Base-by-base conservation (phyloP, 2,797 vertebrate genomes). In the Megalops cyprinoides region DNA sequence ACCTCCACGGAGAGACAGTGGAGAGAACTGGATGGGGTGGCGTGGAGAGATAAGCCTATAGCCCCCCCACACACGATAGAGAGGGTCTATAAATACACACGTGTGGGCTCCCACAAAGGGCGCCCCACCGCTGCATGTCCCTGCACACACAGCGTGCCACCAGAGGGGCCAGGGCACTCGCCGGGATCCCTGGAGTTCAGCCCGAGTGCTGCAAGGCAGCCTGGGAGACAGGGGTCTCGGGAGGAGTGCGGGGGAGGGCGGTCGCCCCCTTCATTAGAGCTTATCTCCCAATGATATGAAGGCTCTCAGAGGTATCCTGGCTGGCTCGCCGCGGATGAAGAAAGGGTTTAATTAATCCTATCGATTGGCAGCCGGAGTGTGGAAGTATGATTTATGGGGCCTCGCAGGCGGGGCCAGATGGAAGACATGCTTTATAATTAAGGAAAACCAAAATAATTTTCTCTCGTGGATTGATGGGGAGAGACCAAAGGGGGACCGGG, bases 341-440 rank as follows among this genome's bases (percentile, higher is more conserved):
- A 37, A 51, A 23, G 84, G 85, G 84, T 90, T 93, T 94, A 94
- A 95, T 95, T 94, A 95, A 90, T 91, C 87, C 91, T 87, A 95
- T 95, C 91, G 87, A 95, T 95, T 80, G 81, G 62, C 49, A 84
- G 84, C 76, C 79, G 48, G 88, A 87, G 87, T 77, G 87, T 74
- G 86, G 77, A 83, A 78, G 87, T 77, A 89, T 90, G 91, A 94
- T 93, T 92, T 92, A 93, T 92, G 88, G 77, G 81, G 81, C 81
- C 85, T 88, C 87, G 88, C 82, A 60, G 82, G 82, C 82, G 76
- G 81, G 71, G 88, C 81, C 88, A 89, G 91, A 92, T 89, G 89
- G 86, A 87, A 91, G 85, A 90, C 89, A 89, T 87, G 86, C 79
- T 88, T 90, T 87, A 85, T 88, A 92, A 92, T 92, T 91, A 92